A percentile compares a stretch with the other conserved stretches of the same genome.
These are phyloP conservation scores for Dorcus parallelipipedus DNA, from an alignment of 2,888 invertebrate genomes.

Conservation along the genomic window DNA sequence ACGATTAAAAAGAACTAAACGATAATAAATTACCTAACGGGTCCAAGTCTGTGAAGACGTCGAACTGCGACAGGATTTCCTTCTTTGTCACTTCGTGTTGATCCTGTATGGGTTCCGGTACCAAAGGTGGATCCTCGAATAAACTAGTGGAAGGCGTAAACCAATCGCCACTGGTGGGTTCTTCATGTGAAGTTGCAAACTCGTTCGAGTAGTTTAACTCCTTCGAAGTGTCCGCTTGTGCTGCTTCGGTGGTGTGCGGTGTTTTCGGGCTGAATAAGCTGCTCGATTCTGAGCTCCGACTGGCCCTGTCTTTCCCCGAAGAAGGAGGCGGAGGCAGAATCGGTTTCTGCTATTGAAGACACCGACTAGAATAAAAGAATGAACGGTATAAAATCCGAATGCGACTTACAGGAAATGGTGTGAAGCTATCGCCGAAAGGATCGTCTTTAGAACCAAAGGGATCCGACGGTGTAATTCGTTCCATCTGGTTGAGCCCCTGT, in stretches of 20 bases:
- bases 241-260: conserved; percentile 29
- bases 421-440: conserved; percentile 75
- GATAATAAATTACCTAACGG: conserved; percentile 70
- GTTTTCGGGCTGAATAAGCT: conserved; percentile 47
- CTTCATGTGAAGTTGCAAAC: conserved; percentile 36
- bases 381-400: background rate
- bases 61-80: conserved; percentile 57
- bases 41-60: conserved; percentile 91
- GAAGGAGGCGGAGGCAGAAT: conserved; percentile 43
- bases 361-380: conserved; percentile 18
- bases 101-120: conserved; percentile 38
- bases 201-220: conserved; percentile 15
- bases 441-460: conserved; percentile 61
- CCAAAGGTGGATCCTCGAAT: conserved; percentile 38
- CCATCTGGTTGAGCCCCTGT: conserved; percentile 85
- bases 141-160: conserved; percentile 41
- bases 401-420: conserved; percentile 49
- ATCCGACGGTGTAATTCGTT: conserved; percentile 74
- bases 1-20: conserved; percentile 60
- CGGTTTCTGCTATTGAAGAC: conserved; percentile 26
- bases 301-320: conserved; percentile 34
- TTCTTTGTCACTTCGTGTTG: conserved; percentile 44
- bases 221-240: background rate
- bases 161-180: conserved; percentile 45
- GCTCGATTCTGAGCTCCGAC: conserved; percentile 39